A percentile compares a stretch with the other conserved stretches of the same genome.
phyloP scores from a whole-genome alignment of 2,113 vertebrate species.

The Ramphastos sulfuratus region DNA sequence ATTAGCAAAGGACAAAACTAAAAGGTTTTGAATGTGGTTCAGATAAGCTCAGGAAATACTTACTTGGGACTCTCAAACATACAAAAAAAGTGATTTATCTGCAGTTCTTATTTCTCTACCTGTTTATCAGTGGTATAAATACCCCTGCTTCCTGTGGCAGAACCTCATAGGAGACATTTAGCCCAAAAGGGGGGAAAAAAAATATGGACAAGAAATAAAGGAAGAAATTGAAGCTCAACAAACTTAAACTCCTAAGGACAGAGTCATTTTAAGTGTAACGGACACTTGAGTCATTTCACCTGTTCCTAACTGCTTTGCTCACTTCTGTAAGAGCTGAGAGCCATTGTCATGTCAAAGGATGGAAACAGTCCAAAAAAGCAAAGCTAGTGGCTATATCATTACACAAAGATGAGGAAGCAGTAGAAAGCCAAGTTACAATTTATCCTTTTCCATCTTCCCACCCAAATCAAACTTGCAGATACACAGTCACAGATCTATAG shows the following conservation, averaged over 20 bases:
- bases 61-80: not conserved
- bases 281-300: constrained; percentile 36
- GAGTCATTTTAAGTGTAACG: not conserved
- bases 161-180: not conserved
- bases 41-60: not conserved
- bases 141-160: not conserved
- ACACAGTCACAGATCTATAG: not conserved
- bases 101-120: not conserved
- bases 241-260: not conserved
- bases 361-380: constrained; percentile 34
- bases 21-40: not conserved
- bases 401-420: not conserved
- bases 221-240: not conserved
- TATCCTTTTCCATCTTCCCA: not conserved
- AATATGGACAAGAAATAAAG: not conserved
- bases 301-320: constrained; percentile 53
- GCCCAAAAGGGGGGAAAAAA: not conserved
- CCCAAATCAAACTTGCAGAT: not conserved
- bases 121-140: not conserved
- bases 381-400: not conserved
- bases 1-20: not conserved
- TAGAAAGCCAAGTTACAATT: not conserved
- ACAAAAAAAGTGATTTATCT: not conserved
- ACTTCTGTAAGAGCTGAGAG: constrained; percentile 47
- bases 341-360: constrained; percentile 40